Conservation (phyloP, 2,888 invertebrate species). For the Lampropteryx suffumata region DNA sequence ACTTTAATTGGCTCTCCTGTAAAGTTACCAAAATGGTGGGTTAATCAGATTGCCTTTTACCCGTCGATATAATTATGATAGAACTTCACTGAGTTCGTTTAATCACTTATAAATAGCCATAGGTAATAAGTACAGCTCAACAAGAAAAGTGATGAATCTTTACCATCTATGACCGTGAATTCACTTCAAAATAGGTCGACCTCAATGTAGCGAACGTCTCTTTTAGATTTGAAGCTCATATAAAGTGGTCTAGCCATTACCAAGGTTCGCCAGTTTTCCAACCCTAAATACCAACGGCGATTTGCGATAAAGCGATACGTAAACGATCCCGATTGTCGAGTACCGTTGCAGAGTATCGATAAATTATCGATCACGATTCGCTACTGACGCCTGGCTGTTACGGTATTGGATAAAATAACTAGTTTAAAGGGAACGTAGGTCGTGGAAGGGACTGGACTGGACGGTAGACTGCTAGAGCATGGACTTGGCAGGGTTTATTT, state of each 20-base stretch:
- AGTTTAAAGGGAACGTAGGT: slow-evolving; percentile 29
- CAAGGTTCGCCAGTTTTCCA: slow-evolving; percentile 34
- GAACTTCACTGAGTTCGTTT: too few relatives aligned
- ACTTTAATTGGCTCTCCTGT: too few relatives aligned
- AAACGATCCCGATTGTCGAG: slow-evolving; percentile 72
- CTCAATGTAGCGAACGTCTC: background rate
- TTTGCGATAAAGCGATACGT: slow-evolving; percentile 73
- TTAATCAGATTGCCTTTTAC: too few relatives aligned
- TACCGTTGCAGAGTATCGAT: slow-evolving; percentile 73
- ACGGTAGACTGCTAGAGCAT: background rate
- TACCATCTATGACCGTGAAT: too few relatives aligned
- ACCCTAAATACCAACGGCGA: slow-evolving; percentile 74
- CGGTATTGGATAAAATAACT: slow-evolving; percentile 53
- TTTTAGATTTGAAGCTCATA: background rate
- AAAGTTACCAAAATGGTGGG: too few relatives aligned
- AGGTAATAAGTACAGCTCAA: too few relatives aligned
- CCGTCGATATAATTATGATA: too few relatives aligned
- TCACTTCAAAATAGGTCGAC: too few relatives aligned
- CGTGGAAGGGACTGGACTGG: background rate
- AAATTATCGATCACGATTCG: slow-evolving; percentile 80
- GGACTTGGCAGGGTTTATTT: too few relatives aligned
- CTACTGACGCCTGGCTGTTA: slow-evolving; percentile 70
- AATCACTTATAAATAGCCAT: too few relatives aligned
- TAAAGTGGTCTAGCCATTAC: slow-evolving; percentile 9
- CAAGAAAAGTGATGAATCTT: too few relatives aligned